These are phyloP conservation scores for Agrotis puta DNA, from an alignment of 2,888 invertebrate genomes.

Conservation along the genomic window DNA sequence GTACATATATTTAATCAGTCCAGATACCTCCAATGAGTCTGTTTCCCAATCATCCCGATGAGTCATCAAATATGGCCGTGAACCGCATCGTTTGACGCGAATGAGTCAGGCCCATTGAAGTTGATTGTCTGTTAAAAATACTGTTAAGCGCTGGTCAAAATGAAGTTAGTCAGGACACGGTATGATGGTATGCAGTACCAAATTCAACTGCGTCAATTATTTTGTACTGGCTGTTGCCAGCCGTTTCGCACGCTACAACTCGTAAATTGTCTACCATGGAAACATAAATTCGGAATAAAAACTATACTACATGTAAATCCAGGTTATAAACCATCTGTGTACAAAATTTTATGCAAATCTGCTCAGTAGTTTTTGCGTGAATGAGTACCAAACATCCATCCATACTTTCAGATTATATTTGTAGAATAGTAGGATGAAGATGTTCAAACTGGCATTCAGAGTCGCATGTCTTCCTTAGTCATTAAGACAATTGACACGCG, in stretches of 20 bases:
- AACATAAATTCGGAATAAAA: too few species aligned
- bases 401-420: too few species aligned
- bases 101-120: conserved; percentile 40
- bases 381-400: too few species aligned
- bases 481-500: not conserved
- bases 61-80: conserved; percentile 37
- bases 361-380: too few species aligned
- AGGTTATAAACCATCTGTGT: too few species aligned
- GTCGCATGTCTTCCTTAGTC: not conserved
- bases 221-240: not conserved
- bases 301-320: too few species aligned
- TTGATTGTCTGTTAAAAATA: conserved; percentile 31
- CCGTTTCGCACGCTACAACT: too few species aligned
- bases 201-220: not conserved
- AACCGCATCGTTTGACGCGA: conserved; percentile 24
- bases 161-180: not conserved
- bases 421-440: too few species aligned
- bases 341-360: too few species aligned
- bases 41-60: conserved; percentile 23
- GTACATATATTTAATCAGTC: not conserved
- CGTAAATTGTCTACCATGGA: too few species aligned
- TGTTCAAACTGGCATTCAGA: not conserved
- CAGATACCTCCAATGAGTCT: not conserved
- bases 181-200: not conserved
- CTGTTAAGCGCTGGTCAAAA: not conserved